Conservation (phyloP, 2,888 invertebrate species). For the Isotomurus palustris region DNA sequence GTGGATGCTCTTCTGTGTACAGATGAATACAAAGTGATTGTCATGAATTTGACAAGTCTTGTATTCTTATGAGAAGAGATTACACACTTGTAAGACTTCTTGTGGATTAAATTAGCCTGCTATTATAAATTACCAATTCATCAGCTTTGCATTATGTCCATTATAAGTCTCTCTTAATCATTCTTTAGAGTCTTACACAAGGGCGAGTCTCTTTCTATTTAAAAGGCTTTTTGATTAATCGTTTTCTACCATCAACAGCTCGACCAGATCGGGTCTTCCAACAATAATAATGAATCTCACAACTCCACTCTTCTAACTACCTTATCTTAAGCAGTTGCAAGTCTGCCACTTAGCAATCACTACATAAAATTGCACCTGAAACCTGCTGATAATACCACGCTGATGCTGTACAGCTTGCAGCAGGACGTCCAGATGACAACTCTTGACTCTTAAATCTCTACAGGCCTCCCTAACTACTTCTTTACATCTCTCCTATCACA, state of each 20-base stretch:
- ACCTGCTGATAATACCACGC: too few relatives aligned
- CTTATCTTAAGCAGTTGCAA: not conserved
- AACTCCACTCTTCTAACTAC: too few relatives aligned
- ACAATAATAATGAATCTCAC: too few relatives aligned
- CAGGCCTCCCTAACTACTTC: not conserved
- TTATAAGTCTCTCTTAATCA: constrained; percentile 15
- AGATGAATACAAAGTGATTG: constrained; percentile 24
- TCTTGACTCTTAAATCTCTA: not conserved
- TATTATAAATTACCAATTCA: constrained; percentile 44
- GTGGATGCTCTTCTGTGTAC: not conserved
- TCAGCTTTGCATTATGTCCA: constrained; percentile 23
- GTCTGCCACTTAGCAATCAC: not conserved
- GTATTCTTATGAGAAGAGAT: constrained; percentile 18
- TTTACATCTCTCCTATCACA: not conserved
- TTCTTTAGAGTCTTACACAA: constrained; percentile 9
- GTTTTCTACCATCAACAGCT: constrained; percentile 4
- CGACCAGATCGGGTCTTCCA: not conserved
- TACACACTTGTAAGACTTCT: constrained; percentile 17
- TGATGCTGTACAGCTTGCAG: too few relatives aligned
- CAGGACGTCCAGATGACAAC: constrained; percentile 11
- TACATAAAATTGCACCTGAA: not conserved
- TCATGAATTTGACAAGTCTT: constrained; percentile 36
- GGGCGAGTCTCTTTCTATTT: constrained; percentile 2
- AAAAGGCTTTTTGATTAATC: constrained; percentile 14
- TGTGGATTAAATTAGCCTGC: constrained; percentile 25